Percentiles rank a stretch among this genome's conserved stretches.
These are phyloP conservation scores for Molossus alvarezi DNA, from an alignment of 2,797 vertebrate species.

Conservation along the genomic window DNA sequence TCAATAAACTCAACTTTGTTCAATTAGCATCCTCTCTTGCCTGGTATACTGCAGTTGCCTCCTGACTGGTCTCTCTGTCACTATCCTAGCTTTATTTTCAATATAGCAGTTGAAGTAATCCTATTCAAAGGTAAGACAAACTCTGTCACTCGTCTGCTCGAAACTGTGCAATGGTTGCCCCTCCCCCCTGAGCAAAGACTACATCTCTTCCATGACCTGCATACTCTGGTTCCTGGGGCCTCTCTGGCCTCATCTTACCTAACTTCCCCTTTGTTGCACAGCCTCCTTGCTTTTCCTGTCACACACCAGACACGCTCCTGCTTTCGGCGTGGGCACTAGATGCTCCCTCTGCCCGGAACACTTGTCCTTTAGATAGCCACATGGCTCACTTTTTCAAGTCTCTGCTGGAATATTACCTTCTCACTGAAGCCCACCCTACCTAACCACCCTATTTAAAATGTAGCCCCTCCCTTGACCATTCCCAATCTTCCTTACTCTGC, in stretches of 20 bases:
- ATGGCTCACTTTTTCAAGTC: not conserved
- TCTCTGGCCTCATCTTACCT: not conserved
- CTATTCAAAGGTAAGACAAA: not conserved
- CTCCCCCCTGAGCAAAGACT: not conserved
- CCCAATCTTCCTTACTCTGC: not conserved
- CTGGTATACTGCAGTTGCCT: not conserved
- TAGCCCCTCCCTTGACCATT: not conserved
- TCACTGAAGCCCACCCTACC: not conserved
- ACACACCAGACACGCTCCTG: not conserved
- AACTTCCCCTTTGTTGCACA: not conserved
- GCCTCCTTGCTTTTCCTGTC: not conserved
- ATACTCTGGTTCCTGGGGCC: no score
- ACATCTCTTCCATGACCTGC: not conserved
- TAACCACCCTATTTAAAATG: not conserved
- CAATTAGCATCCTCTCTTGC: no score
- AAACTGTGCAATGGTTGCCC: not conserved
- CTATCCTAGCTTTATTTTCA: not conserved
- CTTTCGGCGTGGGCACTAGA: not conserved
- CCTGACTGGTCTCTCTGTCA: not conserved
- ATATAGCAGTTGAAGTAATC: not conserved
- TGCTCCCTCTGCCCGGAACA: not conserved
- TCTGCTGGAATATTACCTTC: not conserved
- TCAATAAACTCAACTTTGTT: not conserved
- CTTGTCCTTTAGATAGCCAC: not conserved
- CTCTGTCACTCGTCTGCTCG: not conserved